phyloP scores from a whole-genome alignment of 2,888 invertebrate genomes.

The Tetragonula carbonaria region DNA sequence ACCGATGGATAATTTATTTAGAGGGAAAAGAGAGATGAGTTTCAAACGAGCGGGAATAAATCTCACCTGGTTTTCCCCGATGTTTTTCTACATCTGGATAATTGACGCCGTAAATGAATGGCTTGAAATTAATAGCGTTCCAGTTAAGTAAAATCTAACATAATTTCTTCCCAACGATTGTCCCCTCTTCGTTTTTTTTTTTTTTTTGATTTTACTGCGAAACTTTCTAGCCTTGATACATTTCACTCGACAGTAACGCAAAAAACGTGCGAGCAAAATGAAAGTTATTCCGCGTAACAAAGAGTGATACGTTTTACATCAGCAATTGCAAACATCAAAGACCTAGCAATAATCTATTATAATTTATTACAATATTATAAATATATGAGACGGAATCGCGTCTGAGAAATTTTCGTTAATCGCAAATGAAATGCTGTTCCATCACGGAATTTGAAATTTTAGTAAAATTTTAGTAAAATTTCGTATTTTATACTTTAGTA shows the following conservation, averaged over 20 bases:
- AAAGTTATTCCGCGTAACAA: not conserved
- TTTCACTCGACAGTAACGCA: not conserved
- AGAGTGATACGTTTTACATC: not conserved
- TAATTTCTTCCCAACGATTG: not conserved
- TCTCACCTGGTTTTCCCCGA: conserved; percentile 5
- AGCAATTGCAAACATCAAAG: not conserved
- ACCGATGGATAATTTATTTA: conserved; percentile 1
- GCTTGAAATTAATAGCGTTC: conserved; percentile 7
- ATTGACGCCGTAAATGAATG: conserved; percentile 11
- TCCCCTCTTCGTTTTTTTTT: not conserved
- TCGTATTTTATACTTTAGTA: no score
- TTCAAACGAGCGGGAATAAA: conserved; percentile 19
- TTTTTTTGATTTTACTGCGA: not conserved
- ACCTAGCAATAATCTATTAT: no score
- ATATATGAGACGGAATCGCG: no score
- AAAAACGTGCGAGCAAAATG: not conserved
- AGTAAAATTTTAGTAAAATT: no score
- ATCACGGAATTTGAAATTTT: no score
- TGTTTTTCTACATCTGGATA: conserved; percentile 14
- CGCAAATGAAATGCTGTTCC: no score
- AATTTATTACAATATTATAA: no score
- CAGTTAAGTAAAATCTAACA: not conserved
- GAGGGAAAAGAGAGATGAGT: not conserved
- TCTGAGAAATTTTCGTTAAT: no score
- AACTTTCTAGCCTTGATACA: not conserved